Conservation (phyloP, 1,140 invertebrate species). For the Pemphigus obesinymphae region DNA sequence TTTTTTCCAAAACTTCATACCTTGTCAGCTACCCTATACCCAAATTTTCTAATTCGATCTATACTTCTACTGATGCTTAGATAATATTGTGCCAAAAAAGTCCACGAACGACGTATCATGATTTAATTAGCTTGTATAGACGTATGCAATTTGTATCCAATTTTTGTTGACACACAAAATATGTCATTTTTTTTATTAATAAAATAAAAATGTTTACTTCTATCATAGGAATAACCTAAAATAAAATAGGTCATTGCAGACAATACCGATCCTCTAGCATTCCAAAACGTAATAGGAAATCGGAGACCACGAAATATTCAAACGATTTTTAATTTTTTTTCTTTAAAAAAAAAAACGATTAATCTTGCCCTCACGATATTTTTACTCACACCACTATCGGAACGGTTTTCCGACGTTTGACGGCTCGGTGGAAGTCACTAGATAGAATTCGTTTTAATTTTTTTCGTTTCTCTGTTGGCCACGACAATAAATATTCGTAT, state of each 20-base stretch:
- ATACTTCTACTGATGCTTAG: too few relatives aligned
- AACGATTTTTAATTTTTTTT: background rate
- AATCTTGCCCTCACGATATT: background rate
- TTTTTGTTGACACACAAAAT: background rate
- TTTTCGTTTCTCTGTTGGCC: background rate
- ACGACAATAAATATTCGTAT: background rate
- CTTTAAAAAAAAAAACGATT: background rate
- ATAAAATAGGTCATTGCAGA: constrained; percentile 1
- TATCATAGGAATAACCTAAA: background rate
- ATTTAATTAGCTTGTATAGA: too few relatives aligned
- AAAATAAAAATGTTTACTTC: background rate
- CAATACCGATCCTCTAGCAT: background rate
- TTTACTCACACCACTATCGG: background rate
- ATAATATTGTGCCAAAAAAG: too few relatives aligned
- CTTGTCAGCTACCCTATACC: too few relatives aligned
- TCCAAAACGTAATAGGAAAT: too few relatives aligned
- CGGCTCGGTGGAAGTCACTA: background rate
- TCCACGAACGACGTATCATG: too few relatives aligned
- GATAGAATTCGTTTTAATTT: background rate
- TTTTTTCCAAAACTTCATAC: too few relatives aligned
- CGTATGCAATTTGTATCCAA: background rate
- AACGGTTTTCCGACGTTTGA: background rate
- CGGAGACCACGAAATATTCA: background rate
- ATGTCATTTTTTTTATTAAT: background rate
- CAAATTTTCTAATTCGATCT: too few relatives aligned